phyloP scores from a whole-genome alignment of 2,113 vertebrate species.

The Patagioenas fasciata region DNA sequence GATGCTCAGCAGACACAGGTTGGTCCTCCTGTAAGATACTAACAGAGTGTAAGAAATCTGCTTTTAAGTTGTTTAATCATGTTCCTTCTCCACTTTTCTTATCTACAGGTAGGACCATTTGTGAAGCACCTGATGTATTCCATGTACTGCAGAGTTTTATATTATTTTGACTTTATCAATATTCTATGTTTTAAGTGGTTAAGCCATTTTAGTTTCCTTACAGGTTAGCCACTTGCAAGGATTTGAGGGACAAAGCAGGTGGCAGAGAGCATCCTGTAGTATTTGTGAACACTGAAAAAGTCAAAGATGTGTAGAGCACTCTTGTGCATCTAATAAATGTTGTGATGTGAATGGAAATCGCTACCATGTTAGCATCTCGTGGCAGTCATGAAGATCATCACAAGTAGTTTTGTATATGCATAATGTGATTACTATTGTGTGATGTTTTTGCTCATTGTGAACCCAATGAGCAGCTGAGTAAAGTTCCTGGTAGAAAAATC shows the following conservation, averaged over 20 bases:
- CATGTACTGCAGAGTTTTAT: neutral
- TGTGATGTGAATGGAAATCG: constrained; percentile 34
- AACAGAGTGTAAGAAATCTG: neutral
- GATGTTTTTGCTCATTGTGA: neutral
- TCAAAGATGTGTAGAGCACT: constrained; percentile 22
- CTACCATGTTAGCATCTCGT: neutral
- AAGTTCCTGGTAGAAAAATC: neutral
- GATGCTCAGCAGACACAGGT: neutral
- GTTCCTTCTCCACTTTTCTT: neutral
- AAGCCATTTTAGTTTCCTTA: neutral
- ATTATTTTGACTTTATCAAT: constrained; percentile 40
- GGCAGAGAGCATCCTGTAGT: neutral
- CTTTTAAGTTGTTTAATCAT: neutral
- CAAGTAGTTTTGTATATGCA: neutral
- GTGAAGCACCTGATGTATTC: neutral
- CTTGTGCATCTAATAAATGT: neutral
- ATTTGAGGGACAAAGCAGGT: neutral
- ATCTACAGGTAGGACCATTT: neutral
- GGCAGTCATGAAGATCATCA: neutral
- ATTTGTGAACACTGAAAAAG: constrained; percentile 17
- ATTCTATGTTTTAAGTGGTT: constrained; percentile 40
- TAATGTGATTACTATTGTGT: neutral
- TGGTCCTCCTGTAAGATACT: neutral
- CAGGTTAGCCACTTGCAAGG: neutral
- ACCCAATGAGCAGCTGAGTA: neutral